Conservation (phyloP, 1,140 invertebrate genomes). For the Drosophila subpulchrella region DNA sequence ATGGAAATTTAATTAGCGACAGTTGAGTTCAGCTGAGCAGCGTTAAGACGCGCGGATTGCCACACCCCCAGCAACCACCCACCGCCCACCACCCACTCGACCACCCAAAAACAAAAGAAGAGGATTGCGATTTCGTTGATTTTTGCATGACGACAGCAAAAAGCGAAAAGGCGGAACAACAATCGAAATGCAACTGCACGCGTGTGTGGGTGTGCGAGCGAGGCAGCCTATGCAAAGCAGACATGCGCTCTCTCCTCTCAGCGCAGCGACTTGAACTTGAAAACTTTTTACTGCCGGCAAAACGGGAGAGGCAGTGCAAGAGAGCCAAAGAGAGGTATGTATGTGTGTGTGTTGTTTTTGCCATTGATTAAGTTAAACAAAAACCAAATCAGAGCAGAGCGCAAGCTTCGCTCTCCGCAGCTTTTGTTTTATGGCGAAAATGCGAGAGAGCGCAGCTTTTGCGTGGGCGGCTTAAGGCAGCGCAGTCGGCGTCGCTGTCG, state of each 20-base stretch:
- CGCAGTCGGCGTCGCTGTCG: conserved; percentile 42
- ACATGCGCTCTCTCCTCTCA: conserved; percentile 66
- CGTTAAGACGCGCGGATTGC: conserved; percentile 2
- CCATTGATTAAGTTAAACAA: conserved; percentile 20
- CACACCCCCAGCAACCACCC: conserved; percentile 7
- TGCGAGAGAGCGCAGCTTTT: conserved; percentile 55
- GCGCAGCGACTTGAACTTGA: conserved; percentile 76
- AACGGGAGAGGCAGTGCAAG: conserved; percentile 10
- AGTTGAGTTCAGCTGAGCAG: conserved; percentile 51
- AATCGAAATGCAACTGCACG: conserved; percentile 39
- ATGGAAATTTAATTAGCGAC: conserved; percentile 79
- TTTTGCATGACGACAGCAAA: conserved; percentile 74
- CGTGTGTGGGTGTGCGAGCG: conserved; percentile 10
- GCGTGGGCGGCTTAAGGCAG: conserved; percentile 73
- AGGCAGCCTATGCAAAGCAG: conserved; percentile 59
- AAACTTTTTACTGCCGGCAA: conserved; percentile 60
- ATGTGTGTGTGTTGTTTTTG: conserved; percentile 5
- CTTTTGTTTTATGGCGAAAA: conserved; percentile 10
- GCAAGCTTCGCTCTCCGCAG: conserved; percentile 6
- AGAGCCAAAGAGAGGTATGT: conserved; percentile 20
- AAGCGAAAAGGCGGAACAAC: conserved; percentile 50
- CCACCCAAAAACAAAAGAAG: no score
- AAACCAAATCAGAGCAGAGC: conserved; percentile 21
- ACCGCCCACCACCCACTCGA: neutral
- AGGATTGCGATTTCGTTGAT: conserved; percentile 32